Conservation (phyloP, 2,888 invertebrate species). For the Latrodectus hesperus region DNA sequence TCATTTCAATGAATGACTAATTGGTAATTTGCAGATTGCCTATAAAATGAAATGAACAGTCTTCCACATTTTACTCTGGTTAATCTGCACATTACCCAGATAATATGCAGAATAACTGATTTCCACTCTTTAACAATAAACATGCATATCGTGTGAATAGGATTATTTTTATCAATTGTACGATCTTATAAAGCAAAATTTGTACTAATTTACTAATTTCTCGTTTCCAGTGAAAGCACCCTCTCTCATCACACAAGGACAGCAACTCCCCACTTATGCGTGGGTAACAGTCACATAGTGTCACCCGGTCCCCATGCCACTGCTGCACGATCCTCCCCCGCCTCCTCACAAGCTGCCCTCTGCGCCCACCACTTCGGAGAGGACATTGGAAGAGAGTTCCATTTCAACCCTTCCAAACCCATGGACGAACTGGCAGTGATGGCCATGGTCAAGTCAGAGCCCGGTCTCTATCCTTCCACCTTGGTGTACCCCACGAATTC, state of each 20-base stretch:
- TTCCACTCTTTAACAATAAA: too few relatives aligned
- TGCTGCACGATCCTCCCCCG: conserved; percentile 28
- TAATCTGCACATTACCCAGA: too few relatives aligned
- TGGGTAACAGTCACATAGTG: conserved; percentile 44
- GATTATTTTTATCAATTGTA: too few relatives aligned
- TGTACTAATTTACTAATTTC: neutral
- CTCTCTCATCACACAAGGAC: conserved; percentile 48
- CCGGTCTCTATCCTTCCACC: conserved; percentile 59
- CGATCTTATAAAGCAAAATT: too few relatives aligned
- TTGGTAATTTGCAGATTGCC: too few relatives aligned
- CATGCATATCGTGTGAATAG: too few relatives aligned
- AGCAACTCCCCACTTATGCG: conserved; percentile 50
- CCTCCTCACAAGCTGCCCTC: conserved; percentile 15
- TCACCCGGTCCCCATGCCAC: conserved; percentile 31
- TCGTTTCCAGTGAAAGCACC: conserved; percentile 56
- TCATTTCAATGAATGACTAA: too few relatives aligned
- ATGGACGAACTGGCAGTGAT: conserved; percentile 68
- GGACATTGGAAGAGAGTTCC: conserved; percentile 31
- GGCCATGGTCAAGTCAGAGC: conserved; percentile 68
- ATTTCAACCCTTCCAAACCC: conserved; percentile 43
- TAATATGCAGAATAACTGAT: too few relatives aligned
- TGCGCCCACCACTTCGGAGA: conserved; percentile 50
- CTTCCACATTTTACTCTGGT: too few relatives aligned
- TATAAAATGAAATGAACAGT: too few relatives aligned
- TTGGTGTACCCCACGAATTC: conserved; percentile 54